A percentile compares a stretch with the other conserved stretches of the same genome.
Conservation (phyloP, 2,113 vertebrate genomes). For the Muntiacus reevesi region DNA sequence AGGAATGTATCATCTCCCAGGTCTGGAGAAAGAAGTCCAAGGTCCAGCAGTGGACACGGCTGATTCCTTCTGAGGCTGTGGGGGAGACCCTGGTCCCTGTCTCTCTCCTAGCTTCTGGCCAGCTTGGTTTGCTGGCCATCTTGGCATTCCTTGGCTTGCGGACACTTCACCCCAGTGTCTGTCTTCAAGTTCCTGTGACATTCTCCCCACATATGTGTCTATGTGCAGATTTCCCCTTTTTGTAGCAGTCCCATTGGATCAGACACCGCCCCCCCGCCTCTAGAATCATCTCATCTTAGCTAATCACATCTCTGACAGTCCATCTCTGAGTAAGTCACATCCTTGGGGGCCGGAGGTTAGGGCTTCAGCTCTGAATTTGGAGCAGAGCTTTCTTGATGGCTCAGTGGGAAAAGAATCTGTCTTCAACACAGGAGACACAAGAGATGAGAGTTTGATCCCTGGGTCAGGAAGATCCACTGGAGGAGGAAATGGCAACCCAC, state of each 20-base stretch:
- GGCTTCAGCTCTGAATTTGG: background rate
- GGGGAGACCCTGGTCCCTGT: fast-evolving
- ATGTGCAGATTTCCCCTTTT: background rate
- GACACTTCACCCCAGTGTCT: background rate
- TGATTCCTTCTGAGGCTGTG: background rate
- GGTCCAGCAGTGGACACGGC: too few relatives aligned
- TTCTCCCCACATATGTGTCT: background rate
- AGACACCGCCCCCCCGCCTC: background rate
- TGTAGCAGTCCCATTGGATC: background rate
- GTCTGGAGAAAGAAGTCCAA: background rate
- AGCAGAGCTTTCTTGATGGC: background rate
- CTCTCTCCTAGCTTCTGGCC: background rate
- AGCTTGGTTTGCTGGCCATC: background rate
- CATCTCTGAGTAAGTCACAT: background rate
- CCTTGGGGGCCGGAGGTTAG: background rate
- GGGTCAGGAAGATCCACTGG: background rate
- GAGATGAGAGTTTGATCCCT: background rate
- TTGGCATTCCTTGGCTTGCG: background rate
- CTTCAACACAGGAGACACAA: background rate
- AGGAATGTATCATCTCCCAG: background rate
- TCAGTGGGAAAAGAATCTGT: background rate
- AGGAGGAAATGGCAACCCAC: background rate
- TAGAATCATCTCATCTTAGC: background rate
- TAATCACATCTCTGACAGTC: too few relatives aligned
- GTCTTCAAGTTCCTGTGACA: too few relatives aligned